Conservation (phyloP, 1,140 invertebrate genomes). For the Drosophila lowei region DNA sequence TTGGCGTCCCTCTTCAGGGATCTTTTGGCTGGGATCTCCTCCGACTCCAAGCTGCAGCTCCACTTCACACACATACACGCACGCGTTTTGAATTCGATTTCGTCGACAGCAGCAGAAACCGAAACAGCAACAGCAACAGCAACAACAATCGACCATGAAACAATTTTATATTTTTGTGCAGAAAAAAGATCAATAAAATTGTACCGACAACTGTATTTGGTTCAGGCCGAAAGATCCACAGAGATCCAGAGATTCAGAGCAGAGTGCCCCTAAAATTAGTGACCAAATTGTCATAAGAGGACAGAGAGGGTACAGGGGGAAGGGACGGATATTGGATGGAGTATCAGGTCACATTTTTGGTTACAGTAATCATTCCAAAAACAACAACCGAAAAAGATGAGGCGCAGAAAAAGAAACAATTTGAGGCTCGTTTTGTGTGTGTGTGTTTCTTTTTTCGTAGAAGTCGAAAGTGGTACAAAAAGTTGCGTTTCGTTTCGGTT, state of each 20-base stretch:
- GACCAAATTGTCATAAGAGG: slow-evolving; percentile 71
- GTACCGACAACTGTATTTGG: slow-evolving; percentile 79
- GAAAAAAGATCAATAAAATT: slow-evolving; percentile 78
- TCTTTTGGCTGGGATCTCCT: slow-evolving; percentile 46
- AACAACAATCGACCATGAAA: slow-evolving; percentile 64
- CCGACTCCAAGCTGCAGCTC: slow-evolving; percentile 11
- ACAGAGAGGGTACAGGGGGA: not conserved
- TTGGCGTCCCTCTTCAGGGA: slow-evolving; percentile 37
- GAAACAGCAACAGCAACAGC: slow-evolving; percentile 12
- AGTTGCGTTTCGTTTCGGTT: slow-evolving; percentile 11
- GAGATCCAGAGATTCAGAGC: not conserved
- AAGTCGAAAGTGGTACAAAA: slow-evolving; percentile 48
- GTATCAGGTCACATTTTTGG: slow-evolving; percentile 69
- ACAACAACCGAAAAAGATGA: slow-evolving; percentile 16
- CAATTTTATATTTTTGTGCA: slow-evolving; percentile 79
- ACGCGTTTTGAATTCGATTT: slow-evolving; percentile 70
- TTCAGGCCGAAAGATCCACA: slow-evolving; percentile 29
- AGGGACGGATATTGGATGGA: not conserved
- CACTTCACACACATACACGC: slow-evolving; percentile 28
- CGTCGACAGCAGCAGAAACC: slow-evolving; percentile 21
- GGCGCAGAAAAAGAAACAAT: slow-evolving; percentile 31
- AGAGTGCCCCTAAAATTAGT: slow-evolving; percentile 63
- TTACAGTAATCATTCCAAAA: slow-evolving; percentile 52
- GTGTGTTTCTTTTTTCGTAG: slow-evolving; percentile 10
- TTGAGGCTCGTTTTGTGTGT: slow-evolving; percentile 49